phyloP scores from a whole-genome alignment of 2,888 invertebrate genomes.

The Cantharis rustica region DNA sequence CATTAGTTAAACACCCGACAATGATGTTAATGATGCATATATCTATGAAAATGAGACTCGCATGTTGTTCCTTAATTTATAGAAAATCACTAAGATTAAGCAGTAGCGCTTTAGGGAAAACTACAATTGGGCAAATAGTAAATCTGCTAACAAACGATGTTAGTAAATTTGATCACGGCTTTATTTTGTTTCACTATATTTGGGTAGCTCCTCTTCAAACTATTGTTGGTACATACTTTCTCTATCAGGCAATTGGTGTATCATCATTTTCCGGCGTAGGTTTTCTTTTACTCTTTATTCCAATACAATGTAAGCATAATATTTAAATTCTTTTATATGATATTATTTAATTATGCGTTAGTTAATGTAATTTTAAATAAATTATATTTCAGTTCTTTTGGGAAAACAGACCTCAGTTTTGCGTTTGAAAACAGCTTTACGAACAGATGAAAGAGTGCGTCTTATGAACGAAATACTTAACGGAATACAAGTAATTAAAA shows the following conservation, averaged over 20 bases:
- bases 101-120: constrained; percentile 75
- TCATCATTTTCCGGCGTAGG: constrained; percentile 56
- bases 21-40: constrained; percentile 57
- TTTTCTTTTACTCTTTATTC: constrained; percentile 53
- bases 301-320: constrained; percentile 51
- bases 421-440: constrained; percentile 60
- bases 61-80: constrained; percentile 82
- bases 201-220: constrained; percentile 82
- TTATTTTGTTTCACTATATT: constrained; percentile 78
- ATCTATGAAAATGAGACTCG: constrained; percentile 75
- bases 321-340: too few species aligned
- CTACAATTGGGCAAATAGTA: constrained; percentile 68
- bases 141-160: constrained; percentile 81
- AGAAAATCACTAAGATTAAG: constrained; percentile 72
- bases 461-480: constrained; percentile 74
- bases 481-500: constrained; percentile 90
- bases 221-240: constrained; percentile 63
- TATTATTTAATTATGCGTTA: background rate
- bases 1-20: background rate
- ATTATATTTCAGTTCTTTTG: constrained; percentile 44
- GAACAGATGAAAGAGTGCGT: constrained; percentile 69
- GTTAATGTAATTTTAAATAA: background rate
- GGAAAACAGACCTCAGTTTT: constrained; percentile 52
- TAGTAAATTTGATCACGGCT: constrained; percentile 80
- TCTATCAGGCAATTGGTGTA: constrained; percentile 57